These are phyloP conservation scores for Stomorhina lunata DNA, from an alignment of 2,888 invertebrate species.

Conservation along the genomic window DNA sequence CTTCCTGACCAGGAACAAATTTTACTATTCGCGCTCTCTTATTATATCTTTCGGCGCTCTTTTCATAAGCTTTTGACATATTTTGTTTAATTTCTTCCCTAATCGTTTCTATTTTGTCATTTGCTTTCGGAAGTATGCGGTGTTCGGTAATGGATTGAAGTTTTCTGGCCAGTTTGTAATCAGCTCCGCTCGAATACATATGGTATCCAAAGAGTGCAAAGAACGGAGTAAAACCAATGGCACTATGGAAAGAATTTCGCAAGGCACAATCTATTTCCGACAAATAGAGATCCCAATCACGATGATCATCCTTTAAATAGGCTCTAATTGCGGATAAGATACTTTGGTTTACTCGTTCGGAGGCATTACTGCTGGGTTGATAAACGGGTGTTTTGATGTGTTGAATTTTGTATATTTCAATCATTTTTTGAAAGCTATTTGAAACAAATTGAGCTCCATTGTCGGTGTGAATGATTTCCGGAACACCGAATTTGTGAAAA, in stretches of 20 bases:
- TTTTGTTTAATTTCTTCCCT: neutral
- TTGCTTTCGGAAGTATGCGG: neutral
- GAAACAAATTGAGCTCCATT: slow-evolving; percentile 69
- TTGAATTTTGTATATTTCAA: slow-evolving; percentile 55
- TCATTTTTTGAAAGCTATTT: slow-evolving; percentile 52
- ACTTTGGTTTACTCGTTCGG: slow-evolving; percentile 72
- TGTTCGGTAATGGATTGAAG: neutral
- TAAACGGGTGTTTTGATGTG: slow-evolving; percentile 69
- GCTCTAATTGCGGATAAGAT: slow-evolving; percentile 70
- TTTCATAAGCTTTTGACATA: neutral
- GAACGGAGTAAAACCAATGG: slow-evolving; percentile 32
- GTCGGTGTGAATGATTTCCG: slow-evolving; percentile 67
- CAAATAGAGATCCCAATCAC: slow-evolving; percentile 56
- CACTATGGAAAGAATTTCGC: slow-evolving; percentile 45
- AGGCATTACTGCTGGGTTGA: slow-evolving; percentile 73
- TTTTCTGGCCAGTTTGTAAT: slow-evolving; percentile 12
- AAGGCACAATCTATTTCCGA: slow-evolving; percentile 54
- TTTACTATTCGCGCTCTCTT: neutral
- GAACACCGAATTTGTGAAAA: slow-evolving; percentile 70
- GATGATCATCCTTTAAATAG: slow-evolving; percentile 50
- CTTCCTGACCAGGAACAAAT: slow-evolving; percentile 22
- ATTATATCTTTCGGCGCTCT: neutral
- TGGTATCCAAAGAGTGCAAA: neutral
- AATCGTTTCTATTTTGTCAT: neutral
- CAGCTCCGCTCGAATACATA: slow-evolving; percentile 4